phyloP scores from a whole-genome alignment of 2,113 vertebrate genomes.

The Brachyistius frenatus region DNA sequence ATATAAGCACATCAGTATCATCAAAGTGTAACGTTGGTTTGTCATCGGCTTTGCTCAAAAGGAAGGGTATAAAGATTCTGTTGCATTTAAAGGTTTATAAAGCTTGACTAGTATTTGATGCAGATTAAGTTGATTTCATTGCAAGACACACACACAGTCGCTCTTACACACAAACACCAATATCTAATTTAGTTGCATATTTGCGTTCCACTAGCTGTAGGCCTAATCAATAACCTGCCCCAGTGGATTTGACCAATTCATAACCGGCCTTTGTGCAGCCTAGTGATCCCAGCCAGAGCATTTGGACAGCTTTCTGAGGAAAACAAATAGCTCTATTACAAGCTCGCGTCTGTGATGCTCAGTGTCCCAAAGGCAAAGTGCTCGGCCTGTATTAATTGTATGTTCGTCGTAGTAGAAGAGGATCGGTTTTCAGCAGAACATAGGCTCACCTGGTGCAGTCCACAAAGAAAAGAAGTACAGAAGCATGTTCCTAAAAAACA shows the following conservation, averaged over 20 bases:
- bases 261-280: constrained; percentile 74
- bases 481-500: neutral
- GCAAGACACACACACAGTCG: constrained; percentile 13
- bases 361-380: constrained; percentile 78
- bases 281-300: constrained; percentile 64
- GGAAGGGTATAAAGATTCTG: neutral
- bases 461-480: neutral
- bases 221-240: constrained; percentile 81
- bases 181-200: constrained; percentile 81
- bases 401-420: constrained; percentile 44
- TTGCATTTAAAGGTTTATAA: constrained; percentile 4
- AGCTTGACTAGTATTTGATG: neutral
- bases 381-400: constrained; percentile 70
- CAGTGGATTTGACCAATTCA: constrained; percentile 78
- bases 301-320: constrained; percentile 80
- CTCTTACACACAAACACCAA: constrained; percentile 31
- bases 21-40: neutral
- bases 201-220: constrained; percentile 66
- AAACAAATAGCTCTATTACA: constrained; percentile 88
- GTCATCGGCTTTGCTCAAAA: neutral
- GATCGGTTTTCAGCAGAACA: constrained; percentile 19
- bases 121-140: constrained; percentile 37
- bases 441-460: constrained; percentile 17
- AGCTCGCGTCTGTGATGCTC: constrained; percentile 77
- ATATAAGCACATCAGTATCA: neutral